These are phyloP conservation scores for Aethina tumida DNA, from an alignment of 1,140 invertebrate genomes.

Conservation along the genomic window DNA sequence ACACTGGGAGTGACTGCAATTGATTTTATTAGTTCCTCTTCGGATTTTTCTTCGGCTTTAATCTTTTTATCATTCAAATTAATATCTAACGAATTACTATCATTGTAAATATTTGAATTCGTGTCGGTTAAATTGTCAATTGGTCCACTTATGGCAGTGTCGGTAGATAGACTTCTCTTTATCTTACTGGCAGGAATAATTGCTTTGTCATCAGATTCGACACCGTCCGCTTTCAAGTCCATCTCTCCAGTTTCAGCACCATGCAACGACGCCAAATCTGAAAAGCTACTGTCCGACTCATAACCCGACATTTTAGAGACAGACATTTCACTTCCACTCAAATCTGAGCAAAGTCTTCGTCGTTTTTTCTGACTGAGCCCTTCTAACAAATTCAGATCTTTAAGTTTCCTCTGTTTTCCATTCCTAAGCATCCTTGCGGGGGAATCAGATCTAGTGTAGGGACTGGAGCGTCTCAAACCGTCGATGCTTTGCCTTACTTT, in stretches of 20 bases:
- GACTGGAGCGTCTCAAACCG: slow-evolving; percentile 40
- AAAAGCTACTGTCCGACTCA: slow-evolving; percentile 51
- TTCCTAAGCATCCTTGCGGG: slow-evolving; percentile 47
- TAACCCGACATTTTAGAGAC: slow-evolving; percentile 43
- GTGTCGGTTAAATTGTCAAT: slow-evolving; percentile 21
- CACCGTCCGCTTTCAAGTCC: slow-evolving; percentile 32
- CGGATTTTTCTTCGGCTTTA: slow-evolving; percentile 9
- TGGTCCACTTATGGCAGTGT: slow-evolving; percentile 13
- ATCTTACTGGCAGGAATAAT: not conserved
- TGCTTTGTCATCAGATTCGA: slow-evolving; percentile 22
- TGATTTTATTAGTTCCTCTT: slow-evolving; percentile 20
- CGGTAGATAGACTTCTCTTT: not conserved
- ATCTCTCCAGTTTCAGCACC: slow-evolving; percentile 39
- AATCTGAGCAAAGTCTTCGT: slow-evolving; percentile 46
- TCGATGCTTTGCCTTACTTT: slow-evolving; percentile 20
- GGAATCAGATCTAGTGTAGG: slow-evolving; percentile 44
- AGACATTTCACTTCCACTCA: slow-evolving; percentile 43
- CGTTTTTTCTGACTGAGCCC: slow-evolving; percentile 44
- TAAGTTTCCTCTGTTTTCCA: slow-evolving; percentile 49
- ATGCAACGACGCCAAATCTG: slow-evolving; percentile 38
- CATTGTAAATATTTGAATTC: slow-evolving; percentile 28
- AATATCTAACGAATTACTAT: slow-evolving; percentile 21
- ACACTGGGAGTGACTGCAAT: slow-evolving; percentile 31
- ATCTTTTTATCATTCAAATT: slow-evolving; percentile 27
- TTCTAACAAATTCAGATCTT: slow-evolving; percentile 38